Evolutionary conservation across 2,888 invertebrate species (phyloP).

Genomic region (Acanthosepion lycidas): DNA sequence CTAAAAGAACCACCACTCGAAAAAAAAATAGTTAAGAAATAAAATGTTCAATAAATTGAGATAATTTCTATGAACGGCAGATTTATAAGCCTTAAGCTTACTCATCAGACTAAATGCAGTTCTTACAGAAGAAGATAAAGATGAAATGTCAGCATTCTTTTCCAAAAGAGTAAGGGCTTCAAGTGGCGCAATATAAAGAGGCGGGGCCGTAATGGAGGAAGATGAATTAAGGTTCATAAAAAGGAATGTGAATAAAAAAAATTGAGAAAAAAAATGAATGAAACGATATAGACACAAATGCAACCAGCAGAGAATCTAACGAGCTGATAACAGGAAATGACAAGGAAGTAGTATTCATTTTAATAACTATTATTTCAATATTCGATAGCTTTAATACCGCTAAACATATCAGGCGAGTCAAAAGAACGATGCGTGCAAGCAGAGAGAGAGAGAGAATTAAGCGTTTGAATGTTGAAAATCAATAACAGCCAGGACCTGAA

Average conservation of each 20-base stretch:
- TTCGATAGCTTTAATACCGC: not conserved
- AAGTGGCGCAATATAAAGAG: too few relatives aligned
- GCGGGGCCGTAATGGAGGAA: too few relatives aligned
- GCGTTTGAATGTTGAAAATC: not conserved
- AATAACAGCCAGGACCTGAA: not conserved
- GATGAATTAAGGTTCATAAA: not conserved
- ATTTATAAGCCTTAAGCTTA: too few relatives aligned
- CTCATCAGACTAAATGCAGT: too few relatives aligned
- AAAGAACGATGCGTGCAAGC: not conserved
- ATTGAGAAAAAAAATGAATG: too few relatives aligned
- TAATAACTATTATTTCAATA: constrained; percentile 2
- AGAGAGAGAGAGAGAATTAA: not conserved
- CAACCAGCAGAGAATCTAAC: not conserved
- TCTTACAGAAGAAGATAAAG: too few relatives aligned
- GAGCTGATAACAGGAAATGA: not conserved
- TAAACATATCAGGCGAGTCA: not conserved
- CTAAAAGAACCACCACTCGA: too few relatives aligned
- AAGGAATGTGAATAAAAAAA: not conserved
- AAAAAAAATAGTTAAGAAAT: too few relatives aligned
- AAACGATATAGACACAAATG: not conserved
- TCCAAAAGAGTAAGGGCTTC: too few relatives aligned
- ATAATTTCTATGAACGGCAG: too few relatives aligned
- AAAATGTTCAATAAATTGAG: too few relatives aligned
- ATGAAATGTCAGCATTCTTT: too few relatives aligned
- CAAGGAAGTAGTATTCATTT: not conserved